Base-by-base conservation (phyloP, 2,888 invertebrate genomes). In the Lymantria dispar region DNA sequence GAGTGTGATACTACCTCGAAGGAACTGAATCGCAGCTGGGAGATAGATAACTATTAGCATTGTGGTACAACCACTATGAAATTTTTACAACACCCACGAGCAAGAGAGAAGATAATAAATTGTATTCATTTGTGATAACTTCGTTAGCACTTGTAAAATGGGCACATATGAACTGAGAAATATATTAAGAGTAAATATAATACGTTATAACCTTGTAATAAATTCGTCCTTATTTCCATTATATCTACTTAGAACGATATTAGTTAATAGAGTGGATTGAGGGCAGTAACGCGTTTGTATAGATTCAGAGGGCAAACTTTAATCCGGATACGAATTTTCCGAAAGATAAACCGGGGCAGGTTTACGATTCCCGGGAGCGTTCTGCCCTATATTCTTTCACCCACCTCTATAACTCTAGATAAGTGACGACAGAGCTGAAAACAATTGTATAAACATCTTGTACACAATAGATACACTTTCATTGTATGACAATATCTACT, bases 291-390 rank as follows among this genome's bases (percentile, higher is more conserved):
- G 68, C 63, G 67, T 72, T 80, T 73, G 68, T 70, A 73, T 73
- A 73, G 72, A 78, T 76, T 68, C 62, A 62, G 62, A 56, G 68
- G 74, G 68, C 58, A 64, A 67, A 62, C 64, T 62, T 70, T 82
- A 80, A 78, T 82, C 72, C 70, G 65, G 63, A 74, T 74, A 71
- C 68, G 74, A 83, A 85, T 86, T 86, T 86, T 85, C 80, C 81
- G 73, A 80, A 78, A 80, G 78, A 85, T 83, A 81, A 83, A 85
- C 60, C 70, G 68, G 53, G 67, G 66, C 63, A 68, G 70, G 71
- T 74, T 80, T 78, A 83, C 70, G 76, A 70, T 57, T 62, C 72
- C 64, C 68, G 58, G 54, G 76, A 75, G 80, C 54, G 48, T 52
- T 58, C 50, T 60, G 57, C 54, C 61, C 64, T 54, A 65, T 65